A percentile compares a stretch with the other conserved stretches of the same genome.
phyloP scores from a whole-genome alignment of 2,113 vertebrate species.

The Phalacrocorax brasilianus region DNA sequence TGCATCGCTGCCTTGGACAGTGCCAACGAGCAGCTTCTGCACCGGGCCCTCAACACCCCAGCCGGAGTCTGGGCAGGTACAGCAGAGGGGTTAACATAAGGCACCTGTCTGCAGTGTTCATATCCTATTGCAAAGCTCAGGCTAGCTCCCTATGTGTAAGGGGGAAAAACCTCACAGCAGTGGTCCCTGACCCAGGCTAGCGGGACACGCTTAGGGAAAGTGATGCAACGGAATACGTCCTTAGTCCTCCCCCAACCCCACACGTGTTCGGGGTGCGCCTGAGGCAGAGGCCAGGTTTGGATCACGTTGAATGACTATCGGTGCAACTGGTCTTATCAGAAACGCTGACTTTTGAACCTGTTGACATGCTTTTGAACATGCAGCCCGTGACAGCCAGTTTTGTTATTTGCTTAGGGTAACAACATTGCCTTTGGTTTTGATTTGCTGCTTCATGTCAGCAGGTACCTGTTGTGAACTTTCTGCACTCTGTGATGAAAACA shows the following conservation, averaged over 20 bases:
- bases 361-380: rapidly evolving
- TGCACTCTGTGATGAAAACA: not conserved
- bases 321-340: not conserved
- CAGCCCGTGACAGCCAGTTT: not conserved
- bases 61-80: not conserved
- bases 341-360: not conserved
- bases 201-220: not conserved
- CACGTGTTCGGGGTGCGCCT: not conserved
- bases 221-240: rapidly evolving
- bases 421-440: not conserved
- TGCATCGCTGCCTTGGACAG: rapidly evolving
- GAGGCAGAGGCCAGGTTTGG: not conserved
- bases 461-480: not conserved
- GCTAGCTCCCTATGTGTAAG: not conserved
- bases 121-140: not conserved
- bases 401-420: not conserved
- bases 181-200: not conserved
- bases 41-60: rapidly evolving
- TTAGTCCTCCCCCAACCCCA: too few relatives aligned
- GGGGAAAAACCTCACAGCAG: not conserved
- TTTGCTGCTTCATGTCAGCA: not conserved
- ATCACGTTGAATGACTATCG: rapidly evolving
- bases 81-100: not conserved
- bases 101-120: rapidly evolving
- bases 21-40: rapidly evolving